Evolutionary conservation across 2,888 invertebrate species (phyloP), one percentile per base, ranked within the genome.

Genomic region (Callinectes sapidus): DNA sequence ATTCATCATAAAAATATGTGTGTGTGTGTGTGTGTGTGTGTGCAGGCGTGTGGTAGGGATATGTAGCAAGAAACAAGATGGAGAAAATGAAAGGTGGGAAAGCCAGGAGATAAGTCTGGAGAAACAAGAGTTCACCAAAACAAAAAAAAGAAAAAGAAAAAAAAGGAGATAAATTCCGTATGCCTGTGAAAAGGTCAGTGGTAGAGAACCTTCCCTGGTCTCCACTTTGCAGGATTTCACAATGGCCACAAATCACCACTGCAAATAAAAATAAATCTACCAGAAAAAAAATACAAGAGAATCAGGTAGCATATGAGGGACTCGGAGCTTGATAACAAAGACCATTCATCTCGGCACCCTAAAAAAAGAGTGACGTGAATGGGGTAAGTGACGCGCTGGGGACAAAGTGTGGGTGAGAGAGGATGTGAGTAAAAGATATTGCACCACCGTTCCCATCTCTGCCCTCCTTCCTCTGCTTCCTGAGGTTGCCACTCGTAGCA

Each of bases 381-480:
- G 81, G 81, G 18, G 81, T 81, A 81, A 61, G 23, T 32, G n/a
- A 71, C 71, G n/a, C 18, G 35, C 35, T n/a, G 18, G 81, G 2
- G 81, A 81, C 81, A 16, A 14, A 81, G 35, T 23, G 18, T 13
- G 32, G 81, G 81, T 16, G 81, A 2, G 81, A 81, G 81, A 81
- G 81, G 81, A 81, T 32, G 35, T 81, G 81, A 81, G 81, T 81
- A 81, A 81, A 81, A 81, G 35, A 81, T 14, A 81, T 81, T 81
- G 81, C 81, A 81, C 35, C 81, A 81, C 81, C n/a, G 1, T 23
- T 13, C 81, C 81, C 23, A 32, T 35, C 16, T 18, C 81, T n/a
- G n/a, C 32, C 81, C 32, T 81, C 32, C 16, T 35, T 81, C 81
- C 35, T 35, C 16, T 81, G 16, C 81, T 81, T 81, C 81, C 81